Conservation (phyloP, 2,888 invertebrate genomes). For the Mythimna lalbum region DNA sequence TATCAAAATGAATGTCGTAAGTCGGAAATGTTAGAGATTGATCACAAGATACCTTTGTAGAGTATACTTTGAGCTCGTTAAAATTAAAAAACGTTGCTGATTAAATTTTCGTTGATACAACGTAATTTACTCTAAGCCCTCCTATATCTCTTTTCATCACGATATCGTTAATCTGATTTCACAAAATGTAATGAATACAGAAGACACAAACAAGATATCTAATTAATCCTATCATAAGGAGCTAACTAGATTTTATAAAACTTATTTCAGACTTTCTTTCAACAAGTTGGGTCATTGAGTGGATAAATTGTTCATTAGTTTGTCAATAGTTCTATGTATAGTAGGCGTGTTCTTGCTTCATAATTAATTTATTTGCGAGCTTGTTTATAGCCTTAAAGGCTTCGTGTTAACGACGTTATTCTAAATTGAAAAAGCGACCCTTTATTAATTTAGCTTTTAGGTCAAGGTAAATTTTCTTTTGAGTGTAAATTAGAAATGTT, state of each 20-base stretch:
- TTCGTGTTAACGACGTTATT: constrained; percentile 49
- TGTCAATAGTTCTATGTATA: constrained; percentile 24
- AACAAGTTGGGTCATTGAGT: constrained; percentile 9
- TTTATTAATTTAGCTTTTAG: constrained; percentile 43
- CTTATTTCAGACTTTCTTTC: constrained; percentile 1
- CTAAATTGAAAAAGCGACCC: constrained; percentile 44
- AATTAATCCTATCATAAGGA: not conserved
- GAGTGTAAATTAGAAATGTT: constrained; percentile 23
- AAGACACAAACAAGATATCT: not conserved
- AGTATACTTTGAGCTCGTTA: not conserved
- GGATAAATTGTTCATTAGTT: constrained; percentile 18
- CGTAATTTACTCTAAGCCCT: not conserved
- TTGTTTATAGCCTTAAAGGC: constrained; percentile 36
- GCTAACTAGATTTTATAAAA: constrained; percentile 3
- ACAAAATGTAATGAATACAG: not conserved
- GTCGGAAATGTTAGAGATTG: not conserved
- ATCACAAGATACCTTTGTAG: not conserved
- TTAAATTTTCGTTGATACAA: not conserved
- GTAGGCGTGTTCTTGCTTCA: constrained; percentile 17
- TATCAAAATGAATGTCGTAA: not conserved
- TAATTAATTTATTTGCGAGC: constrained; percentile 42
- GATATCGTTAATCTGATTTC: not conserved
- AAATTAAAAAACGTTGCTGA: not conserved
- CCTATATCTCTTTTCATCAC: not conserved
- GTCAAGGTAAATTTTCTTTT: constrained; percentile 37